Percentiles rank a stretch among this genome's conserved stretches.
Conservation (phyloP, 2,888 invertebrate species). For the Hypselothyrea guttata region DNA sequence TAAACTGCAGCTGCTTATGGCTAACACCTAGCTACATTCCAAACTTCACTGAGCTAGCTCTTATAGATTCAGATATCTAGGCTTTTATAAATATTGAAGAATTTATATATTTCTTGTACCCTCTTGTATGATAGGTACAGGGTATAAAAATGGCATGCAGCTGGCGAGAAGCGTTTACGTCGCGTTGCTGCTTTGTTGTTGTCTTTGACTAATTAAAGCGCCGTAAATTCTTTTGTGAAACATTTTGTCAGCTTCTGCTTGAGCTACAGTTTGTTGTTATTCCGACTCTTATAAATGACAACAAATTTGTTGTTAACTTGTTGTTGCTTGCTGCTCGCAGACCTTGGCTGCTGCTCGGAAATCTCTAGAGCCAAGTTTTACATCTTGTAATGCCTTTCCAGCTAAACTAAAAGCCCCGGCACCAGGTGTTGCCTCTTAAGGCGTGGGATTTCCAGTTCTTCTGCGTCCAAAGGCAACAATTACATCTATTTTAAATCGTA, state of each 20-base stretch:
- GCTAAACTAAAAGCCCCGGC: constrained; percentile 18
- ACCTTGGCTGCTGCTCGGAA: constrained; percentile 34
- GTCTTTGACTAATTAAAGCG: constrained; percentile 48
- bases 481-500: too few relatives aligned
- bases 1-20: too few relatives aligned
- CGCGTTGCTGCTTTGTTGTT: constrained; percentile 15
- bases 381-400: constrained; percentile 23
- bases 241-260: constrained; percentile 50
- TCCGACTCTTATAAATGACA: not conserved
- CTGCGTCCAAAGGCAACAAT: too few relatives aligned
- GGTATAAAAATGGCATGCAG: too few relatives aligned
- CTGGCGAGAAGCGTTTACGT: constrained; percentile 52
- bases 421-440: constrained; percentile 1
- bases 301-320: too few relatives aligned
- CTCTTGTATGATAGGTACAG: too few relatives aligned
- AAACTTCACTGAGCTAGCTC: too few relatives aligned
- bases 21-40: too few relatives aligned
- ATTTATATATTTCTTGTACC: too few relatives aligned
- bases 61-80: too few relatives aligned
- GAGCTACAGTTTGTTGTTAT: constrained; percentile 3
- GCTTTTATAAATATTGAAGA: too few relatives aligned
- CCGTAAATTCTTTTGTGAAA: constrained; percentile 39
- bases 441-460: constrained; percentile 3
- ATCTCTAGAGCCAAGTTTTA: constrained; percentile 8
- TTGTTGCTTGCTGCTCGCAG: too few relatives aligned